Conservation (phyloP, 2,113 vertebrate genomes). For the Toxostoma redivivum region DNA sequence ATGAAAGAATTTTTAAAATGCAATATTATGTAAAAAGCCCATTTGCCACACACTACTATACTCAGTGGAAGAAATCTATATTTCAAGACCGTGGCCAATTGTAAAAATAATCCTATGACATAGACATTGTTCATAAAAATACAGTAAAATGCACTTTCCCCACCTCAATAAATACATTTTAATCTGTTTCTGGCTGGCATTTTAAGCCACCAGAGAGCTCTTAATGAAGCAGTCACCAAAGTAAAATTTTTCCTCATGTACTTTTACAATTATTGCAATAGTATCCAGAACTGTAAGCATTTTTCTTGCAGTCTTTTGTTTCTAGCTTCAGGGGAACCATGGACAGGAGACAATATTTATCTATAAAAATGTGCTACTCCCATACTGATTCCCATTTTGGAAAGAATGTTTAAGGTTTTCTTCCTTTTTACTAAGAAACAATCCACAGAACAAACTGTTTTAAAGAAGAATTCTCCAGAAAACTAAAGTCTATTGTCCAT, state of each 20-base stretch:
- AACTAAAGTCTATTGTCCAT: constrained; percentile 30
- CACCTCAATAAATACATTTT: constrained; percentile 78
- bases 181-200: constrained; percentile 58
- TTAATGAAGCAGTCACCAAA: constrained; percentile 45
- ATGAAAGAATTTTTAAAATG: neutral
- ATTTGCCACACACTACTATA: constrained; percentile 5
- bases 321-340: neutral
- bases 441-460: neutral
- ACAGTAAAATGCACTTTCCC: constrained; percentile 81
- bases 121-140: constrained; percentile 69
- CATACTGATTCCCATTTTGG: constrained; percentile 26
- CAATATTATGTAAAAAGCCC: neutral
- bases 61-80: constrained; percentile 32
- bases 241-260: constrained; percentile 2
- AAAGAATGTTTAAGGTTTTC: constrained; percentile 2
- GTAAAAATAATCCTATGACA: constrained; percentile 63
- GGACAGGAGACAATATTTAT: constrained; percentile 21
- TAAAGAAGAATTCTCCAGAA: constrained; percentile 23
- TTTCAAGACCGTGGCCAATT: neutral
- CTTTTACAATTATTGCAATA: constrained; percentile 47
- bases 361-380: constrained; percentile 28
- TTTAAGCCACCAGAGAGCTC: constrained; percentile 46
- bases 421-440: neutral
- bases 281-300: constrained; percentile 9
- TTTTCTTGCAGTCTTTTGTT: neutral